These are phyloP conservation scores for Theristicus caerulescens DNA, from an alignment of 2,113 vertebrate genomes.

Conservation along the genomic window DNA sequence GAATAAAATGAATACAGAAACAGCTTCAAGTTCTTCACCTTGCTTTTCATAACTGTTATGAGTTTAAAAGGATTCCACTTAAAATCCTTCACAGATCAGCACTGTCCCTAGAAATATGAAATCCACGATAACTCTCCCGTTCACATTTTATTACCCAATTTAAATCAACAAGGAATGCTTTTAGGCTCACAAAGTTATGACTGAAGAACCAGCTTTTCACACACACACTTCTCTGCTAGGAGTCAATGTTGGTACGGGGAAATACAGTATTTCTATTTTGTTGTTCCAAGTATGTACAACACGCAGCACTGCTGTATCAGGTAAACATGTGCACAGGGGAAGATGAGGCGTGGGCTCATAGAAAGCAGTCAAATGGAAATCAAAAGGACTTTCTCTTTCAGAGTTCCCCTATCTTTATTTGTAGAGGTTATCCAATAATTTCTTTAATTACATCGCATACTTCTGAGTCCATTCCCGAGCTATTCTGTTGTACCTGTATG, in stretches of 20 bases:
- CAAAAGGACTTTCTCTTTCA: slow-evolving; percentile 95
- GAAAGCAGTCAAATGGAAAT: slow-evolving; percentile 99
- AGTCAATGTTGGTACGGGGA: slow-evolving; percentile 82
- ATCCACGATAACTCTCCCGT: not conserved
- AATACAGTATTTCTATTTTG: slow-evolving; percentile 84
- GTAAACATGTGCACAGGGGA: slow-evolving; percentile 84
- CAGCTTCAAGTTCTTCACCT: slow-evolving; percentile 82
- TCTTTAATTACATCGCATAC: slow-evolving; percentile 99
- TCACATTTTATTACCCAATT: slow-evolving; percentile 70
- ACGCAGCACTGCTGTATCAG: slow-evolving; percentile 84
- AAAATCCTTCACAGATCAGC: slow-evolving; percentile 55
- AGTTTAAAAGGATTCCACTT: slow-evolving; percentile 84
- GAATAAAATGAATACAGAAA: slow-evolving; percentile 83
- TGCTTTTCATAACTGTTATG: slow-evolving; percentile 82
- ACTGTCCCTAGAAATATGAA: slow-evolving; percentile 40
- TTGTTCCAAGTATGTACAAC: slow-evolving; percentile 88
- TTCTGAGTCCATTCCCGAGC: slow-evolving; percentile 99
- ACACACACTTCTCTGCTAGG: slow-evolving; percentile 84
- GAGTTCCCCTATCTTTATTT: slow-evolving; percentile 96
- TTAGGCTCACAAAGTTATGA: slow-evolving; percentile 84
- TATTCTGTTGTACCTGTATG: slow-evolving; percentile 99
- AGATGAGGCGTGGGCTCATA: slow-evolving; percentile 92
- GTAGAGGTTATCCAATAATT: slow-evolving; percentile 94
- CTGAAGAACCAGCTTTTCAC: slow-evolving; percentile 81
- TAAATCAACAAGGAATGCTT: slow-evolving; percentile 85